Evolutionary conservation across 2,113 vertebrate species (phyloP), one percentile per base, ranked within the genome.

Genomic region (Lynx canadensis): DNA sequence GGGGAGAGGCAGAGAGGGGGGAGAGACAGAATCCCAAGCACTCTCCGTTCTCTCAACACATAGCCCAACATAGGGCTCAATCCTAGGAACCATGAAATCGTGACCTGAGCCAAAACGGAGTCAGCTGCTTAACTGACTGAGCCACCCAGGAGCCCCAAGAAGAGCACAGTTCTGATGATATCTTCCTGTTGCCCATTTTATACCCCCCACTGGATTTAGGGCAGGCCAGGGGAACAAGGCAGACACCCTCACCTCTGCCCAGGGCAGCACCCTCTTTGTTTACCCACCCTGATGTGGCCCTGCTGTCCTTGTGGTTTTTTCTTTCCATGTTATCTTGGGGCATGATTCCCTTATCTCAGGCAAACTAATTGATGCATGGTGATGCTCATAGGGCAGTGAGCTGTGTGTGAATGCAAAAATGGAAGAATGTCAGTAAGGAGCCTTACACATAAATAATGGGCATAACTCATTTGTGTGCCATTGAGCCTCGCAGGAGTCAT

Each of bases 281-380:
- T 91, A 13, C 52, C 52, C 73, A 63, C 19, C 25, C 23, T 86
- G 11, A 23, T 25, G 41, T 84, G 74, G 50, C 23, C 71, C 19
- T 90, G 36, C 4, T n/a, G 63, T 82, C 36, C 63, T 93, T 18
- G n/a, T 86, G 66, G 25, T 50, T 91, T 93, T 73, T 71, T 41
- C 52, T 76, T 92, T 14, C 14, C 19, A 57, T 41, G 23, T 82
- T 84, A 41, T 94, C 82, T 91, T 19, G 29, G 57, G 50, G 38
- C 36, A 57, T 29, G 68, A 83, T 94, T 95, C 19, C 41, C 69
- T 95, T 91, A 78, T 83, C 69, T 83, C 89, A 63, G 82, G 8
- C 60, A 79, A 88, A 68, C 36, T 83, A 48, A 60, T 4, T 87
- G 78, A 79, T 41, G 45, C 80, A 57, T 89, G 83, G 69, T 52